These are phyloP conservation scores for Megalops atlanticus DNA, from an alignment of 2,113 vertebrate species.

Conservation along the genomic window DNA sequence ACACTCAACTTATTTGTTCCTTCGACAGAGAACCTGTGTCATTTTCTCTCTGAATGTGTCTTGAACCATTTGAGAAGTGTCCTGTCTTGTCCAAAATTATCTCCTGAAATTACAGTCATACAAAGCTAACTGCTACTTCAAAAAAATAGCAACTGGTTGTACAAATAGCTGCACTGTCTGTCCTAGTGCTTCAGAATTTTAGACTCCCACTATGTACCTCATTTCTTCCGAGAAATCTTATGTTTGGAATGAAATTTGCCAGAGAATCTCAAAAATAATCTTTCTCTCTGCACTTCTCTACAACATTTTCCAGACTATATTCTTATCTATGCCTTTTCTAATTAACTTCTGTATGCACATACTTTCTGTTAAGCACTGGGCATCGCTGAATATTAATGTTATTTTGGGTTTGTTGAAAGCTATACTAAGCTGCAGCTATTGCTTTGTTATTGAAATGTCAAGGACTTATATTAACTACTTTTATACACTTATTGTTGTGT, in stretches of 20 bases:
- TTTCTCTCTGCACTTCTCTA: background rate
- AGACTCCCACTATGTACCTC: background rate
- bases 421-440: too few relatives aligned
- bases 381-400: background rate
- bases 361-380: background rate
- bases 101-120: slow-evolving; percentile 26
- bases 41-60: background rate
- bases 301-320: background rate
- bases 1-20: background rate
- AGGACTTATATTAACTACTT: background rate
- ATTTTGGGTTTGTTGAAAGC: too few relatives aligned
- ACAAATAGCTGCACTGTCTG: background rate
- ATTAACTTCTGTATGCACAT: background rate
- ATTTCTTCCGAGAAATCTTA: background rate
- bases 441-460: too few relatives aligned
- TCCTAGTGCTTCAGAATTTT: background rate
- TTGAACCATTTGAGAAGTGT: slow-evolving; percentile 6
- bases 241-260: background rate
- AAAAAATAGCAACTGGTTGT: background rate
- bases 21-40: background rate
- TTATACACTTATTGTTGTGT: background rate
- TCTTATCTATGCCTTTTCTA: background rate
- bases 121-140: background rate
- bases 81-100: background rate
- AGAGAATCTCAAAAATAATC: background rate